Evolutionary conservation across 2,888 invertebrate species (phyloP), one percentile per base, ranked within the genome.

Genomic region (Epinotia brunnichana): DNA sequence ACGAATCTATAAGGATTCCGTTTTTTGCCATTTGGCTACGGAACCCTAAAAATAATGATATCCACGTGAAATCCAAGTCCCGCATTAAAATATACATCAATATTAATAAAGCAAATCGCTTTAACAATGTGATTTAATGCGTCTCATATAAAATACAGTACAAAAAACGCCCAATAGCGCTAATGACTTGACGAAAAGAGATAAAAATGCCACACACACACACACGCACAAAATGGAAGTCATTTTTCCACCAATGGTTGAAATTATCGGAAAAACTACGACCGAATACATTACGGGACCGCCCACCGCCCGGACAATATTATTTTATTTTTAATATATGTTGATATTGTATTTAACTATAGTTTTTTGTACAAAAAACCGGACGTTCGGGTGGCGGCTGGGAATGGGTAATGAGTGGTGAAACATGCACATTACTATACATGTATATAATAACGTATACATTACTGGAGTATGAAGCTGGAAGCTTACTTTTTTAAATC

Each of bases 181-280:
- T 69, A 62, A 73, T 73, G 63, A 66, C 80, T 81, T 82, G 90
- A 82, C 81, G 85, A 87, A 89, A 86, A 85, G 88, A 87, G 89
- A 90, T 86, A 83, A 87, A 85, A 81, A 76, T 81, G 74, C 77
- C 82, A 78, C 85, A 35, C 35, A 35, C 21, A 35, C 21, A 82
- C 83, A 82, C 80, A 80, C 82, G 77, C 80, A 81, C 83, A 82
- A 88, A 89, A 89, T 86, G 90, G 89, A 88, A 88, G 87, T 86
- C 87, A 91, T 92, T 92, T 92, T 91, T 92, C 90, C 88, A 89
- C 92, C 92, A 92, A 92, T 92, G 83, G 90, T 78, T 82, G 86
- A 82, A 86, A 92, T 92, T 92, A 92, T 91, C 85, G 91, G 88
- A 92, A 92, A 92, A 92, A 92, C 92, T 92, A 91, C 86, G 79